phyloP scores from a whole-genome alignment of 2,888 invertebrate genomes.

The Brachypterus glaber region DNA sequence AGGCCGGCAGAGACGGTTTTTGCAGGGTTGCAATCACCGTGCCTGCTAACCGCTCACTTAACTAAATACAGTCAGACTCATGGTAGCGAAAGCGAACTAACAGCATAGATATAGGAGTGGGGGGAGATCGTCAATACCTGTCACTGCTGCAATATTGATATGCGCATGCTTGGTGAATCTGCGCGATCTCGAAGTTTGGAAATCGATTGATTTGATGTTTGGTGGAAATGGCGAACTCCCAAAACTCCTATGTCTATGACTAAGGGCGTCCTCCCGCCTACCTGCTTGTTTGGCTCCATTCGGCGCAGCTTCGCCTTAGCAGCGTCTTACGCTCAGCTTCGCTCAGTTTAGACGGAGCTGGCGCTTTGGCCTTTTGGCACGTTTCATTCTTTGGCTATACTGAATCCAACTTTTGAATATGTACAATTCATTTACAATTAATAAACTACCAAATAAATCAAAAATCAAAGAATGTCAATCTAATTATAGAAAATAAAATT shows the following conservation, averaged over 20 bases:
- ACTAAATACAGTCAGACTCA: constrained; percentile 30
- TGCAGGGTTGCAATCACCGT: too few relatives aligned
- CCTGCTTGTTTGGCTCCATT: constrained; percentile 17
- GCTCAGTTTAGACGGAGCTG: too few relatives aligned
- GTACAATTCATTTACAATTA: constrained; percentile 29
- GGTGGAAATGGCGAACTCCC: too few relatives aligned
- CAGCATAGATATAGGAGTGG: too few relatives aligned
- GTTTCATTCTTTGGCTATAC: constrained; percentile 39
- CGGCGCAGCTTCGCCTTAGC: too few relatives aligned
- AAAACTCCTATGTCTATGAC: too few relatives aligned
- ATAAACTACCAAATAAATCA: constrained; percentile 18
- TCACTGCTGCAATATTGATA: too few relatives aligned
- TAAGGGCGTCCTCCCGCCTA: not conserved
- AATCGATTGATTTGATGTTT: too few relatives aligned
- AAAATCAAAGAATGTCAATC: constrained; percentile 21
- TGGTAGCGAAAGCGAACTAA: constrained; percentile 37
- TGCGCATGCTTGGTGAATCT: too few relatives aligned
- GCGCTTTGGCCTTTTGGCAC: constrained; percentile 31
- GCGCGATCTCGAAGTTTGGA: too few relatives aligned
- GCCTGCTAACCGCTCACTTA: constrained; percentile 9
- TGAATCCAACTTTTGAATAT: constrained; percentile 36
- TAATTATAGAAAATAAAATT: constrained; percentile 32
- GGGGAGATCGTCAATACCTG: too few relatives aligned
- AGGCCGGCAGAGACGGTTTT: constrained; percentile 28
- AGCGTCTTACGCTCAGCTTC: too few relatives aligned